Evolutionary conservation across 2,888 invertebrate species (phyloP).

Genomic region (Deilephila elpenor): DNA sequence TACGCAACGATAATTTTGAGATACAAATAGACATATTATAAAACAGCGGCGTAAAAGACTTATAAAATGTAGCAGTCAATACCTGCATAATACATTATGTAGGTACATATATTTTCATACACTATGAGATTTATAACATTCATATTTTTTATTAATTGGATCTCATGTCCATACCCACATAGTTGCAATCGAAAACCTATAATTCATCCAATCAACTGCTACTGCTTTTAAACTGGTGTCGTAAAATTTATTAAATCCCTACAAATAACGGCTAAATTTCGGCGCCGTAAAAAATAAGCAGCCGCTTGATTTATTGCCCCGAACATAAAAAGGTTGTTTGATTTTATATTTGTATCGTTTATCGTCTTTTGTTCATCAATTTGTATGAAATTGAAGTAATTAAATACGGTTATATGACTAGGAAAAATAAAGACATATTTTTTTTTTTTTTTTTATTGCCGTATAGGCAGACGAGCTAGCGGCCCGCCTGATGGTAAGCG

Average conservation of each 20-base stretch:
- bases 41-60: too few relatives aligned
- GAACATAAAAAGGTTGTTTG: constrained; percentile 10
- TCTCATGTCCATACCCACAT: neutral
- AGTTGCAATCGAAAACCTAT: constrained; percentile 1
- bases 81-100: neutral
- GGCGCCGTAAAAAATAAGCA: constrained; percentile 17
- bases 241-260: constrained; percentile 24
- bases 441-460: neutral
- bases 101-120: neutral
- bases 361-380: neutral
- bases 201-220: constrained; percentile 23
- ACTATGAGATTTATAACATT: neutral
- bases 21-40: neutral
- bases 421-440: neutral
- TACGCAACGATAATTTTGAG: too few relatives aligned
- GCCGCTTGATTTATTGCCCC: constrained; percentile 11
- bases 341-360: constrained; percentile 8
- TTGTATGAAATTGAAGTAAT: neutral
- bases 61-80: too few relatives aligned
- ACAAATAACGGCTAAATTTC: constrained; percentile 9
- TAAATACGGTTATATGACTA: neutral
- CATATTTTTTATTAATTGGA: neutral
- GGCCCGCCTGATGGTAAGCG: too few relatives aligned
- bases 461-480: too few relatives aligned
- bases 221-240: constrained; percentile 1